Evolutionary conservation across 2,113 vertebrate species (phyloP).

Genomic region (Cyrtonyx montezumae): DNA sequence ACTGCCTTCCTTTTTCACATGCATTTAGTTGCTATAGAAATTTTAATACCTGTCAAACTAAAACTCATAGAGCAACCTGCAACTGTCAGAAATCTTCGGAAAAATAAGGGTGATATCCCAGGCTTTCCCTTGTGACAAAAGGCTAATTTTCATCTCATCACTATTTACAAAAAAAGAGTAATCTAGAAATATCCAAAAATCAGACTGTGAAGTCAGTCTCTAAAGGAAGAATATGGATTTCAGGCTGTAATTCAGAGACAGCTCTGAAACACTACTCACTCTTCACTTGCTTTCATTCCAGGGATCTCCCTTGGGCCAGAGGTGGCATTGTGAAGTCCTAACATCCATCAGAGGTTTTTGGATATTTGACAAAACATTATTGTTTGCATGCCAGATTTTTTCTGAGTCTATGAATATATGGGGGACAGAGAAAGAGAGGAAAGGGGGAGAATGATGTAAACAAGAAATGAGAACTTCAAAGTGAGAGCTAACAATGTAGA

Average conservation of each 20-base stretch:
- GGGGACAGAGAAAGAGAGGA: slow-evolving; percentile 41
- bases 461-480: slow-evolving; percentile 68
- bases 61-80: background rate
- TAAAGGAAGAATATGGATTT: background rate
- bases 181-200: background rate
- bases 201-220: background rate
- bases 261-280: background rate
- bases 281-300: background rate
- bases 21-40: background rate
- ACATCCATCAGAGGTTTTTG: background rate
- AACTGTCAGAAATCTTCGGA: background rate
- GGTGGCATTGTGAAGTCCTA: background rate
- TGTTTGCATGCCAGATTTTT: slow-evolving; percentile 10
- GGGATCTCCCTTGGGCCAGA: slow-evolving; percentile 34
- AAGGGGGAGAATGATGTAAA: slow-evolving; percentile 56
- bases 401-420: background rate
- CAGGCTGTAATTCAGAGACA: background rate
- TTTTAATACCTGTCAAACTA: background rate
- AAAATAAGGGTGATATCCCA: background rate
- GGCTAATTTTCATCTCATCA: background rate
- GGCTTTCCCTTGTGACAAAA: background rate
- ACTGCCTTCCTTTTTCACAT: fast-evolving
- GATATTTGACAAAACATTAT: slow-evolving; percentile 32
- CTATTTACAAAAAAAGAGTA: background rate
- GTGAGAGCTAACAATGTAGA: slow-evolving; percentile 40